These are phyloP conservation scores for Adrianichthys oophorus DNA, from an alignment of 2,797 vertebrate species.

Conservation along the genomic window DNA sequence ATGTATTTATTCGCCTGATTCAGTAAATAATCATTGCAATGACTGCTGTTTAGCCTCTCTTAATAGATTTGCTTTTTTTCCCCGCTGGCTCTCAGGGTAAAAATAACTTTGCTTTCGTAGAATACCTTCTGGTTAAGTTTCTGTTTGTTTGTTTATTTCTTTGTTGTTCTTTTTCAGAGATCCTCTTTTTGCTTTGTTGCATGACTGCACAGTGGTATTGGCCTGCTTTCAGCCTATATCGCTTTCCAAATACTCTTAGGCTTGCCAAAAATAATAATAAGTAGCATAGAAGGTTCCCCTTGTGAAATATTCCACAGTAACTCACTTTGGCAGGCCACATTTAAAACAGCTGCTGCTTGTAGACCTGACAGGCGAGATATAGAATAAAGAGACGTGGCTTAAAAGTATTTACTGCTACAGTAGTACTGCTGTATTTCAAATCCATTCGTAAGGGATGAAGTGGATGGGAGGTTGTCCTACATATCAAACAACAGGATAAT, in stretches of 20 bases:
- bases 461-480: constrained; percentile 12
- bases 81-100: constrained; percentile 3
- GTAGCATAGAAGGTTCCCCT: constrained; percentile 11
- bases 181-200: constrained; percentile 26
- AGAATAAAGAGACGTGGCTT: constrained; percentile 45
- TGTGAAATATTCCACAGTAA: constrained; percentile 40
- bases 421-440: constrained; percentile 44
- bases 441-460: constrained; percentile 25
- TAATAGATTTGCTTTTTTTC: constrained; percentile 9
- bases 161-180: constrained; percentile 20
- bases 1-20: constrained; percentile 33
- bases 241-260: constrained; percentile 11
- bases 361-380: constrained; percentile 42
- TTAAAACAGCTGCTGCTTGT: constrained; percentile 48
- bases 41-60: constrained; percentile 10
- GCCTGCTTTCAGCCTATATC: constrained; percentile 1
- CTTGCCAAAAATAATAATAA: constrained; percentile 22
- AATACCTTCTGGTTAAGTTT: constrained; percentile 16
- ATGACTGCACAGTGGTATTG: constrained; percentile 7
- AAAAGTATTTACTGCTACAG: constrained; percentile 56
- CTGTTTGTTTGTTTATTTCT: neutral
- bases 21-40: constrained; percentile 23
- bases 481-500: constrained; percentile 52
- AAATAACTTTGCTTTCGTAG: constrained; percentile 21
- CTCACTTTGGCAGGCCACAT: constrained; percentile 43